phyloP scores from a whole-genome alignment of 53 echinoderm and acorn worm species.

The Mesocentrotus franciscanus region DNA sequence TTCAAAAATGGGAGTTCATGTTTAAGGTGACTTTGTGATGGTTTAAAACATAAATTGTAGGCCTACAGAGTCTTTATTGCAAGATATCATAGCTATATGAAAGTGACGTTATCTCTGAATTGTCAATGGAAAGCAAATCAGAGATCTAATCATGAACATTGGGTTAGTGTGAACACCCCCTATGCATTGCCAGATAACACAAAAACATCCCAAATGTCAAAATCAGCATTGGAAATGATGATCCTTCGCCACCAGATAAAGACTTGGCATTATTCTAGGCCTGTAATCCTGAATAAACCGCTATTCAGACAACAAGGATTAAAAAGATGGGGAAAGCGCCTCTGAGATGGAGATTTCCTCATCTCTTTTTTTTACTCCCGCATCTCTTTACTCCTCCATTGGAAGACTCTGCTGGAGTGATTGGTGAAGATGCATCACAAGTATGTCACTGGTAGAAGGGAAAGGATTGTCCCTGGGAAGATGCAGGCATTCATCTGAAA shows the following conservation, averaged over 20 bases:
- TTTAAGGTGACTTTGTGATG: not conserved
- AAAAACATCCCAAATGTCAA: slow-evolving; percentile 16
- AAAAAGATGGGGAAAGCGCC: not conserved
- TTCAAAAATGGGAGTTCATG: not conserved
- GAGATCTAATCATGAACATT: not conserved
- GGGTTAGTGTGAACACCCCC: not conserved
- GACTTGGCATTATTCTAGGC: not conserved
- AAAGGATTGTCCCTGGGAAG: not conserved
- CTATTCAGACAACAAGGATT: not conserved
- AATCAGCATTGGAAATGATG: slow-evolving; percentile 37
- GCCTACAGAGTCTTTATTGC: too few relatives aligned
- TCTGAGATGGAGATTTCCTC: not conserved
- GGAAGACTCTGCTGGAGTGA: not conserved
- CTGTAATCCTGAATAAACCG: not conserved
- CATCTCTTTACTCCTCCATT: not conserved
- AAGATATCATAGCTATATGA: too few relatives aligned
- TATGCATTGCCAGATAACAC: not conserved
- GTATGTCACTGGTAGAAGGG: not conserved
- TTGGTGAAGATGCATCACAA: not conserved
- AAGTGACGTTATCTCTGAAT: not conserved
- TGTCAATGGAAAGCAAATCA: not conserved
- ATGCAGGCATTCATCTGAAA: not conserved
- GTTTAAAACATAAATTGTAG: too few relatives aligned
- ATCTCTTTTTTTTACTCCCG: not conserved
- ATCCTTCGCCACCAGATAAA: not conserved